phyloP scores from a whole-genome alignment of 1,140 invertebrate genomes.

The Zaprionus tsacasi region DNA sequence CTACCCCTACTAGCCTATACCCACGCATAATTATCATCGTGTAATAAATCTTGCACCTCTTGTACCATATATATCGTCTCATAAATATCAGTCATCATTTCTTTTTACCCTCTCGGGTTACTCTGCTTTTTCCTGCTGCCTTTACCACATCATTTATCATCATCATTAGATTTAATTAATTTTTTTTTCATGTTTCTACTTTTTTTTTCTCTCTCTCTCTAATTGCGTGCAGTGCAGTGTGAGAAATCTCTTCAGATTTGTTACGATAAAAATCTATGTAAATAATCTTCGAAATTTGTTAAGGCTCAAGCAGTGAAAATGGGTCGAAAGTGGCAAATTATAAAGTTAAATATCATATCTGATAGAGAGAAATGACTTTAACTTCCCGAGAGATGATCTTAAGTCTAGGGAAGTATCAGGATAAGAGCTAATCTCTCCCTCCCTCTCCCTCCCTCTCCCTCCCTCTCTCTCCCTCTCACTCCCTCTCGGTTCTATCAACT shows the following conservation, averaged over 20 bases:
- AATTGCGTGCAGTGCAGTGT: neutral
- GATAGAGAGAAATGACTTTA: neutral
- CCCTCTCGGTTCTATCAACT: neutral
- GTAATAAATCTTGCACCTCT: neutral
- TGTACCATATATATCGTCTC: neutral
- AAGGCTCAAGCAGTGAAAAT: neutral
- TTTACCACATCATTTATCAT: slow-evolving; percentile 8
- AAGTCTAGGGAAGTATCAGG: neutral
- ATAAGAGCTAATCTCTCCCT: neutral
- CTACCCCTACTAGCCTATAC: neutral
- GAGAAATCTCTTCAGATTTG: neutral
- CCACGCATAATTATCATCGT: neutral
- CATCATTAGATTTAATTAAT: slow-evolving; percentile 9
- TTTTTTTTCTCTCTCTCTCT: neutral
- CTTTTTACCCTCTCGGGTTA: neutral
- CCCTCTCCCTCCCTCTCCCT: neutral
- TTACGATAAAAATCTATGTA: neutral
- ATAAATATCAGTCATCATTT: slow-evolving; percentile 3
- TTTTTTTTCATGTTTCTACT: neutral
- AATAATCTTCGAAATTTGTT: neutral
- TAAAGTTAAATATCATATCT: neutral
- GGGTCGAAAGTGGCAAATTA: neutral
- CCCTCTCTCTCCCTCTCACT: too few species aligned
- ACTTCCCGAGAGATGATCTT: neutral
- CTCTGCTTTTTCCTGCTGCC: neutral